Conservation (phyloP, 2,888 invertebrate species). For the Aleiodes testaceus region DNA sequence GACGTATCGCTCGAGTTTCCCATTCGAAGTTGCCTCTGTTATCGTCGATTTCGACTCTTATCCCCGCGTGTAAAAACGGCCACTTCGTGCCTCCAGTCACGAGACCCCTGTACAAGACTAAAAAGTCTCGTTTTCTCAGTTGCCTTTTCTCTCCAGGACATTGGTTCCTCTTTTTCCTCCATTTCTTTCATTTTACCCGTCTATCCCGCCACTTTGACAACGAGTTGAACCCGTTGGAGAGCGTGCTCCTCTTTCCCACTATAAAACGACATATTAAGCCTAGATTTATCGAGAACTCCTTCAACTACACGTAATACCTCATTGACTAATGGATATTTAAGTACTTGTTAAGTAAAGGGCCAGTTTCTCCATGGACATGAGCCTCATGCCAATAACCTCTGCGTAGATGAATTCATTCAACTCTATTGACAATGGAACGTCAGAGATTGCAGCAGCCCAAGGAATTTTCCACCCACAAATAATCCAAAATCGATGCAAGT, state of each 20-base stretch:
- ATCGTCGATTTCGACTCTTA: slow-evolving; percentile 42
- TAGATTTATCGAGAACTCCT: slow-evolving; percentile 57
- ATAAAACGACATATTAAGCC: slow-evolving; percentile 49
- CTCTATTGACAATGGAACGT: background rate
- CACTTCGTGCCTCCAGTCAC: slow-evolving; percentile 34
- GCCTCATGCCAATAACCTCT: background rate
- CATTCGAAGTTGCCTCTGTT: slow-evolving; percentile 41
- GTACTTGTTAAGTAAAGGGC: slow-evolving; percentile 48
- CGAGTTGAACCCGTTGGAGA: slow-evolving; percentile 43
- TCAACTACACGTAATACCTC: too few relatives aligned
- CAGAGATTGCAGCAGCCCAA: background rate
- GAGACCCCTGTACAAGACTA: slow-evolving; percentile 32
- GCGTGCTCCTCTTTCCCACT: too few relatives aligned
- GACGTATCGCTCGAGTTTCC: slow-evolving; percentile 42
- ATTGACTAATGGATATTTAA: slow-evolving; percentile 66
- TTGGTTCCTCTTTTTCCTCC: slow-evolving; percentile 26
- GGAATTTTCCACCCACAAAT: background rate
- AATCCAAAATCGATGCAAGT: background rate
- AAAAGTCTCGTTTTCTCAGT: slow-evolving; percentile 29
- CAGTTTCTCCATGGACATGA: background rate
- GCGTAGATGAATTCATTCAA: background rate
- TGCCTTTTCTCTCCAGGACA: slow-evolving; percentile 22
- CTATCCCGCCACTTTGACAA: slow-evolving; percentile 46
- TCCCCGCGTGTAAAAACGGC: slow-evolving; percentile 49
- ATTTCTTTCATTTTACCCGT: slow-evolving; percentile 22